phyloP scores from a whole-genome alignment of 37 sponge, comb jelly and placozoan genomes.

The Amphimedon queenslandica region DNA sequence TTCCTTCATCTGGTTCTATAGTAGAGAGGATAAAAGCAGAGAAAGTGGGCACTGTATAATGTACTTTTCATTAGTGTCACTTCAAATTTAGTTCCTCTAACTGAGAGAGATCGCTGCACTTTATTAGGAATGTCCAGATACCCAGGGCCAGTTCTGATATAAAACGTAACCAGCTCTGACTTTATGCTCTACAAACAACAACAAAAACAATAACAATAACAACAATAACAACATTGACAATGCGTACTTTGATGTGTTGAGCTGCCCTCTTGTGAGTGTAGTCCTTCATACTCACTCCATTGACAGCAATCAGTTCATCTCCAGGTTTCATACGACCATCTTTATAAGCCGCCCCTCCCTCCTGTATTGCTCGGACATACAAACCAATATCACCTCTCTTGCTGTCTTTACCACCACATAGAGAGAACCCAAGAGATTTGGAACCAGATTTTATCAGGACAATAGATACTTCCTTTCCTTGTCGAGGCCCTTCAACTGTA shows the following conservation, averaged over 20 bases:
- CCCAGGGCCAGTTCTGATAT: conserved; percentile 22
- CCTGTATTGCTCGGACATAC: conserved; percentile 30
- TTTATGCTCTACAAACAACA: too few relatives aligned
- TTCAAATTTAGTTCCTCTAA: conserved; percentile 23
- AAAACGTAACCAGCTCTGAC: too few relatives aligned
- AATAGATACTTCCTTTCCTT: conserved; percentile 10
- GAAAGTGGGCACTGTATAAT: not conserved
- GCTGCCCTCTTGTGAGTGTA: conserved; percentile 53
- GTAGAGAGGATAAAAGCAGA: not conserved
- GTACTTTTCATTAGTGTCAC: conserved; percentile 35
- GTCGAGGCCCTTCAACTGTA: not conserved
- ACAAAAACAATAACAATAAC: too few relatives aligned
- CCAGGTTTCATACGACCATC: conserved; percentile 54
- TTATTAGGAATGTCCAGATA: conserved; percentile 5
- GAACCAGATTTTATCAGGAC: conserved; percentile 38
- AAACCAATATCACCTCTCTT: conserved; percentile 41
- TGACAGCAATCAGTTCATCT: conserved; percentile 60
- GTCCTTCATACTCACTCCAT: conserved; percentile 29
- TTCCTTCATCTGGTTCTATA: conserved; percentile 6
- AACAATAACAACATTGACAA: too few relatives aligned
- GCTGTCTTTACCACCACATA: conserved; percentile 44
- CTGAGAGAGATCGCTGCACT: conserved; percentile 13
- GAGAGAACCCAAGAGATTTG: conserved; percentile 57
- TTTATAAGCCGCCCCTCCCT: conserved; percentile 34
- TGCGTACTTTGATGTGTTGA: conserved; percentile 46